phyloP scores from a whole-genome alignment of 2,113 vertebrate species.

The Macquaria australasica region DNA sequence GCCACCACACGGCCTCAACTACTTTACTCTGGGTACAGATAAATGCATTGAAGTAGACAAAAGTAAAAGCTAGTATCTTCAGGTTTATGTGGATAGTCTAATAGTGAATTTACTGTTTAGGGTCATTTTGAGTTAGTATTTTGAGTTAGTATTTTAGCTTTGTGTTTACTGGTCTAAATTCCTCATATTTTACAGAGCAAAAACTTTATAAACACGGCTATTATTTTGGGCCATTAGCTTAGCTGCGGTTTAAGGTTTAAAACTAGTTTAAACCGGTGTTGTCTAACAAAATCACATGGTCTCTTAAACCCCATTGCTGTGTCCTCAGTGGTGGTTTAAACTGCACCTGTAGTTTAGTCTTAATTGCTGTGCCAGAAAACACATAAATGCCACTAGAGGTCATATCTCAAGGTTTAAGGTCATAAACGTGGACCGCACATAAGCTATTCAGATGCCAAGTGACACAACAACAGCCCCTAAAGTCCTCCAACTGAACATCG shows the following conservation, averaged over 20 bases:
- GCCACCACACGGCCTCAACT: conserved; percentile 1
- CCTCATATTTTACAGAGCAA: neutral
- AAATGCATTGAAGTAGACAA: neutral
- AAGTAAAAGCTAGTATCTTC: neutral
- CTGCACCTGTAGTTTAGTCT: no score
- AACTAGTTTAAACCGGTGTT: neutral
- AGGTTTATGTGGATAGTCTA: neutral
- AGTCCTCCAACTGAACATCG: no score
- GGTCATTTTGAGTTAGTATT: neutral
- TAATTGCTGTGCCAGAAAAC: no score
- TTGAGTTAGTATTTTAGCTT: neutral
- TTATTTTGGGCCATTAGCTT: neutral
- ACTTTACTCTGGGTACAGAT: neutral
- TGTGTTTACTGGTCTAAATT: neutral
- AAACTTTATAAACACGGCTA: no score
- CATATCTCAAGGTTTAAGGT: no score
- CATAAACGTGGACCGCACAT: no score
- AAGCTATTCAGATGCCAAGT: no score
- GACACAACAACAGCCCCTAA: no score
- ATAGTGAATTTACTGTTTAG: neutral
- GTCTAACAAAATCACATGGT: no score
- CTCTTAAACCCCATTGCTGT: no score
- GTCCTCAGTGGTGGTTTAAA: no score
- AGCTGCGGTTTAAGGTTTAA: neutral
- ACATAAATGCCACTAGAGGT: no score